phyloP scores from a whole-genome alignment of 2,888 invertebrate species.

The Serripes groenlandicus region DNA sequence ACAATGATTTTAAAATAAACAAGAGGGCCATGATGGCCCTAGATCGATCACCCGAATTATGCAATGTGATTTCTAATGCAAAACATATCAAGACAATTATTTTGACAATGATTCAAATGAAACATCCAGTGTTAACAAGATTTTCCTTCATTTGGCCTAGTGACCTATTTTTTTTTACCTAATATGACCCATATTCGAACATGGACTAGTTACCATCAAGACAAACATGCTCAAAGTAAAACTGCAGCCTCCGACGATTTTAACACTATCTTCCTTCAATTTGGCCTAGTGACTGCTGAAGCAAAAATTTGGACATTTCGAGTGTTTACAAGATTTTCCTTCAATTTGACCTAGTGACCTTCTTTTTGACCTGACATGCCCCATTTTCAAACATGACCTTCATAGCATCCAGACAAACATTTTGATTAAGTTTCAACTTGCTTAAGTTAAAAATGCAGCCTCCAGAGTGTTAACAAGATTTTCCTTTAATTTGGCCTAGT shows the following conservation, averaged over 20 bases:
- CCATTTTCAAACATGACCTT: neutral
- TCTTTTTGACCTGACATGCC: neutral
- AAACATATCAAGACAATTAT: too few relatives aligned
- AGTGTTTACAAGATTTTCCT: neutral
- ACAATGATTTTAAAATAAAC: slow-evolving; percentile 6
- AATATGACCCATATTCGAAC: neutral
- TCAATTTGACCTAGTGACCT: neutral
- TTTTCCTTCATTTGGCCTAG: neutral
- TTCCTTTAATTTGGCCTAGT: neutral
- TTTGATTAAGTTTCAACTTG: neutral
- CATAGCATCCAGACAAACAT: neutral
- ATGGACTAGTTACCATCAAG: neutral
- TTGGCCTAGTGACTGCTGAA: too few relatives aligned
- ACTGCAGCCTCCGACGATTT: too few relatives aligned
- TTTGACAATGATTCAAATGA: too few relatives aligned
- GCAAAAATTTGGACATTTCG: neutral
- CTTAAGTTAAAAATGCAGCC: neutral
- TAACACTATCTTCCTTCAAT: too few relatives aligned
- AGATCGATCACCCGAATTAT: too few relatives aligned
- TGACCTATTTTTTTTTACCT: neutral
- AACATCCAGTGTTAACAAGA: too few relatives aligned
- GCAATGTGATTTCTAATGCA: too few relatives aligned
- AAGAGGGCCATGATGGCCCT: too few relatives aligned
- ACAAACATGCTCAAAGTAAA: neutral
- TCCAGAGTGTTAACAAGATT: neutral